Conservation (phyloP, 2,888 invertebrate genomes). For the Apodemia zela region DNA sequence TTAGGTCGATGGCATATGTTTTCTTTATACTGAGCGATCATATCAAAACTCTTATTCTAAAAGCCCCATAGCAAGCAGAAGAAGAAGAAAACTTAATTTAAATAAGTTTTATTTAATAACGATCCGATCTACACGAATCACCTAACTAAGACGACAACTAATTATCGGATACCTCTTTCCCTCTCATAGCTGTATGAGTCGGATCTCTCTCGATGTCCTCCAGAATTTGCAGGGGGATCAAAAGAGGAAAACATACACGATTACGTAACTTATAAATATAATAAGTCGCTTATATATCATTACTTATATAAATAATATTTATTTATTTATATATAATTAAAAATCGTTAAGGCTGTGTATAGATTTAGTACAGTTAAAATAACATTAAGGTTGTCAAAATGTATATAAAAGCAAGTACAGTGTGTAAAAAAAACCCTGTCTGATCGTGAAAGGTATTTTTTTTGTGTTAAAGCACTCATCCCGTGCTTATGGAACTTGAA, state of each 20-base stretch:
- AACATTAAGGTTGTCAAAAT: too few species aligned
- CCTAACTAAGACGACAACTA: not conserved
- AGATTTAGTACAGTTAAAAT: too few species aligned
- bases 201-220: conserved; percentile 66
- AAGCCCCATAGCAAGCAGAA: not conserved
- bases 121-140: not conserved
- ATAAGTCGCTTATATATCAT: not conserved
- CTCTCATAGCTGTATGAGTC: conserved; percentile 84
- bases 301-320: not conserved
- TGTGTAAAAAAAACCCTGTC: too few species aligned
- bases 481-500: too few species aligned
- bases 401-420: too few species aligned
- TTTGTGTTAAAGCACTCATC: too few species aligned
- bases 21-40: too few species aligned
- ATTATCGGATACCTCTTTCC: conserved; percentile 83
- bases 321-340: not conserved
- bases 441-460: too few species aligned
- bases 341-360: not conserved
- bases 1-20: too few species aligned
- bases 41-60: not conserved
- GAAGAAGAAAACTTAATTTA: not conserved
- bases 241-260: conserved; percentile 43
- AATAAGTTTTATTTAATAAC: conserved; percentile 1
- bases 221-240: conserved; percentile 65
- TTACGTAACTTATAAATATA: conserved; percentile 38